Evolutionary conservation across 2,113 vertebrate species (phyloP).

Genomic region (Mesoclemmys tuberculata): DNA sequence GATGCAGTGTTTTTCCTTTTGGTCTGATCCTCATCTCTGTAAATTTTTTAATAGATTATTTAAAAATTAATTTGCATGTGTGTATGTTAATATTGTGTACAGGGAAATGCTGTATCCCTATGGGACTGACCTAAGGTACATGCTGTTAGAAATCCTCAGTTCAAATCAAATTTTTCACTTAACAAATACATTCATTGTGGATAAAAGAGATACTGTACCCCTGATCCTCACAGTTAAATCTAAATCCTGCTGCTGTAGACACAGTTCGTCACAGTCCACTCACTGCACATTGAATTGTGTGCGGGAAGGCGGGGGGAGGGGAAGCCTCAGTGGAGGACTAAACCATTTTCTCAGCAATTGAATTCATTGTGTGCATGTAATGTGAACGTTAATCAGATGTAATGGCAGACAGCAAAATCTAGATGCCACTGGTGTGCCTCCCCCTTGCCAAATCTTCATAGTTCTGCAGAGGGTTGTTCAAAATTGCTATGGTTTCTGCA

Average conservation of each 20-base stretch:
- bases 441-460: neutral
- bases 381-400: rapidly evolving
- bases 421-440: neutral
- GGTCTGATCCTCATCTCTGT: neutral
- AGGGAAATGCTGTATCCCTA: neutral
- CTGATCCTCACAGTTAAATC: neutral
- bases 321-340: neutral
- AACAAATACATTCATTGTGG: neutral
- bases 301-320: neutral
- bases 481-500: neutral
- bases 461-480: neutral
- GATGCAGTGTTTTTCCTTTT: neutral
- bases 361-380: rapidly evolving
- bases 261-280: rapidly evolving
- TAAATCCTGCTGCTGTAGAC: neutral
- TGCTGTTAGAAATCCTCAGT: neutral
- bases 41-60: neutral
- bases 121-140: neutral
- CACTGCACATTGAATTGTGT: neutral
- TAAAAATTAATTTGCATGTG: slow-evolving; percentile 35
- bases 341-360: neutral
- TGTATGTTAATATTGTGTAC: neutral
- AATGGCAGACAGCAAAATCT: rapidly evolving
- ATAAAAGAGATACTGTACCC: neutral
- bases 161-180: neutral